Evolutionary conservation across 2,113 vertebrate genomes (phyloP).

Genomic region (Rafetus swinhoei): DNA sequence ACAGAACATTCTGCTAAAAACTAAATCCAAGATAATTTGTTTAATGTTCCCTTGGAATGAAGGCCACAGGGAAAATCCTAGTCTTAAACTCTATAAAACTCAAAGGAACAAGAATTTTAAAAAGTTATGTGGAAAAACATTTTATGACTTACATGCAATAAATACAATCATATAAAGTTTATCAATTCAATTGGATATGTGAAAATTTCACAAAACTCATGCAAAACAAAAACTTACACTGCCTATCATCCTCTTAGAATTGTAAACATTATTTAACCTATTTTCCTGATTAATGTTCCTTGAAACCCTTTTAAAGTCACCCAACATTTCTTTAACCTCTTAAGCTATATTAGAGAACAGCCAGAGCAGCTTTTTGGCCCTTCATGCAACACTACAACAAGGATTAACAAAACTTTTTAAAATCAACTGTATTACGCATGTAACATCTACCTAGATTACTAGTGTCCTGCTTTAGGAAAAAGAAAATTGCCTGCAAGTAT

Average conservation of each 20-base stretch:
- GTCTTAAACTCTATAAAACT: background rate
- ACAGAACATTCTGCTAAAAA: fast-evolving
- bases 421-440: background rate
- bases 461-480: background rate
- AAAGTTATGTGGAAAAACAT: background rate
- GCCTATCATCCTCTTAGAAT: background rate
- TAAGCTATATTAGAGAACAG: background rate
- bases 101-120: background rate
- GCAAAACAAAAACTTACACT: background rate
- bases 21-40: fast-evolving
- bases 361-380: background rate
- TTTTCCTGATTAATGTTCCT: background rate
- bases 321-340: background rate
- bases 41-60: background rate
- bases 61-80: background rate
- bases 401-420: background rate
- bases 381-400: background rate
- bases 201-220: background rate
- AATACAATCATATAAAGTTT: fast-evolving
- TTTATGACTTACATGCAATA: background rate
- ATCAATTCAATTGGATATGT: background rate
- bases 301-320: background rate
- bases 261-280: background rate
- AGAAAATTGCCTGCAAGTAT: background rate
- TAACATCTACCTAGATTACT: background rate